Base-by-base conservation (phyloP, 2,113 vertebrate genomes). In the Leiothrix lutea region DNA sequence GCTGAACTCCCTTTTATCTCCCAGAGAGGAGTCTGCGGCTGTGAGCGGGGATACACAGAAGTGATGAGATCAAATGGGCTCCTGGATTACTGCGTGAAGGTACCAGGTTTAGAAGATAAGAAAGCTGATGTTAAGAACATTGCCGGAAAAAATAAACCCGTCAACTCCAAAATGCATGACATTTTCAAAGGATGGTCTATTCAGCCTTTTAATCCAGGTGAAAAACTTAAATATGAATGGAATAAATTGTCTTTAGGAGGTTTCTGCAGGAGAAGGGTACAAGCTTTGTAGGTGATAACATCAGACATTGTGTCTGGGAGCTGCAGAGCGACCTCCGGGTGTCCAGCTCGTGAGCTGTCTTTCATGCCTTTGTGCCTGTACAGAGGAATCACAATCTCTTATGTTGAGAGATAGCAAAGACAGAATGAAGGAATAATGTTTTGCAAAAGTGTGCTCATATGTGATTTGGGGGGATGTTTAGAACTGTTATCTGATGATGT, bases 71-170 rank as follows among this genome's bases (percentile, higher is more conserved):
- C 99, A 50, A 98, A 99, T 82, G 99, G 99, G n/a, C 97, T 99
- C 94, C 97, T 99, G 98, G 99, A 99, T 98, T 99, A 99, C 97
- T 99, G 99, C 97, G 98, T 99, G 96, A 99, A 99, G 97, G 98
- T 99, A n/a, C 99, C 99, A 2, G 99, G 99, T 75, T 98, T 98
- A 29, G 99, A 99, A 97, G 98, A 98, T 97, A 99, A 99, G 97
- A 99, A 99, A 97, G 99, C 99, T 31, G 99, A 99, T 78, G 99
- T 99, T 94, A 99, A 99, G 98, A 99, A 98, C 90, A 98, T 97
- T 91, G 97, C 99, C 50, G 99, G 98, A 54, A 99, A 99, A 97
- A 98, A 98, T 96, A 99, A 98, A 96, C 98, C 99, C 4, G 97
- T 99, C 83, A 99, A 99, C 58, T 98, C 99, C 86, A 99, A 98